These are phyloP conservation scores for Erebia palarica DNA, from an alignment of 2,888 invertebrate genomes.

Conservation along the genomic window DNA sequence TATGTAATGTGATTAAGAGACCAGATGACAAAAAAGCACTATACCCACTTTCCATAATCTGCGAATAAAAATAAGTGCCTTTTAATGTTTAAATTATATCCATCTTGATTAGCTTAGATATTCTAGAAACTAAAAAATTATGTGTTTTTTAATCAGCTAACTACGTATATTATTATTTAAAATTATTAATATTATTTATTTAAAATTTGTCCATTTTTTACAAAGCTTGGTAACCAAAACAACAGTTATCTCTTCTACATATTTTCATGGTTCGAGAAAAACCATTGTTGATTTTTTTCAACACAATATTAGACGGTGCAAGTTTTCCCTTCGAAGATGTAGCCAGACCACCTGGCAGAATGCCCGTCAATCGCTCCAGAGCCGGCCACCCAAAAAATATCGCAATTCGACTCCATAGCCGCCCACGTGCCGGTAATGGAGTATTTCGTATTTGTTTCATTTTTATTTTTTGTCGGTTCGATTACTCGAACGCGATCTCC, in stretches of 20 bases:
- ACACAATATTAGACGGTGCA: constrained; percentile 23
- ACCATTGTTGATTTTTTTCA: constrained; percentile 22
- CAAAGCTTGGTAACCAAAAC: not conserved
- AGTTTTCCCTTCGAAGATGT: constrained; percentile 22
- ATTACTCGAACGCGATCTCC: constrained; percentile 81
- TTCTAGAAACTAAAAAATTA: not conserved
- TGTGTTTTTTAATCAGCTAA: too few species aligned
- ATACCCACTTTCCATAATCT: not conserved
- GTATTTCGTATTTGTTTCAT: constrained; percentile 82
- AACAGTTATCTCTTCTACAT: not conserved
- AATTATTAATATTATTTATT: too few species aligned
- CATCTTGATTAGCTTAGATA: not conserved
- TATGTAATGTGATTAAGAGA: constrained; percentile 1
- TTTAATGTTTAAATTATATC: not conserved
- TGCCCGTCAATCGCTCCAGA: constrained; percentile 16
- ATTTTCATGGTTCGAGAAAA: constrained; percentile 19
- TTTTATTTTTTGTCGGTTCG: constrained; percentile 80
- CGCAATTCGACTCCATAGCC: constrained; percentile 56
- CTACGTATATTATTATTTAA: too few species aligned
- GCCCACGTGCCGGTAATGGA: constrained; percentile 69
- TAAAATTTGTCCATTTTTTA: not conserved
- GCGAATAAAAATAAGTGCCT: not conserved
- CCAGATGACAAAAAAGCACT: not conserved
- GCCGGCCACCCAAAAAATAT: constrained; percentile 22
- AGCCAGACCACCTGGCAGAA: constrained; percentile 31